phyloP scores from a whole-genome alignment of 1,140 invertebrate genomes.

The Aphidius ervi region DNA sequence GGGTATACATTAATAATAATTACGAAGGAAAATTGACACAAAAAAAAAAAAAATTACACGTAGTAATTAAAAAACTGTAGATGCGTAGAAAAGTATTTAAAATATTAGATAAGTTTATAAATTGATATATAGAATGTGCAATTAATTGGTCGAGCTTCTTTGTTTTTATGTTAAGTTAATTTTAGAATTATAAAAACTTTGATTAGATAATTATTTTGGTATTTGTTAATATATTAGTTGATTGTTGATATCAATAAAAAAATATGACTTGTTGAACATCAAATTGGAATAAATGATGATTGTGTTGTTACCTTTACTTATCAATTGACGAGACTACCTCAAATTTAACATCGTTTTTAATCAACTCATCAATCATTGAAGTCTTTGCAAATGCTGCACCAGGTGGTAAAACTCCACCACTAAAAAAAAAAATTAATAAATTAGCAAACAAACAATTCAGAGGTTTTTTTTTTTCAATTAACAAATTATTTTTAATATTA shows the following conservation, averaged over 20 bases:
- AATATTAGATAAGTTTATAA: too few relatives aligned
- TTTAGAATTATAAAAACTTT: too few relatives aligned
- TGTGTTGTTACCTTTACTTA: conserved; percentile 28
- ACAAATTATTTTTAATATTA: conserved; percentile 11
- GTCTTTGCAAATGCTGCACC: conserved; percentile 61
- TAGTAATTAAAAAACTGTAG: too few relatives aligned
- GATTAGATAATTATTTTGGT: too few relatives aligned
- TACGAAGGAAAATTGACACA: too few relatives aligned
- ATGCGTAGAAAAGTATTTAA: too few relatives aligned
- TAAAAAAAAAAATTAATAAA: conserved; percentile 30
- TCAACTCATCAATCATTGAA: conserved; percentile 58
- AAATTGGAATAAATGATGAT: not conserved
- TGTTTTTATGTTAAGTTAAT: too few relatives aligned
- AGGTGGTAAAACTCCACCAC: conserved; percentile 53
- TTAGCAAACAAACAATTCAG: not conserved
- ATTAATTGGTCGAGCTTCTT: too few relatives aligned
- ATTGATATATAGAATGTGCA: too few relatives aligned
- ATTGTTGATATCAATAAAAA: not conserved
- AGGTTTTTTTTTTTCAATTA: not conserved
- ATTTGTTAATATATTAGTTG: too few relatives aligned
- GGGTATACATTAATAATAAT: too few relatives aligned
- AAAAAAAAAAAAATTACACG: too few relatives aligned
- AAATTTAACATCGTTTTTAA: conserved; percentile 60
- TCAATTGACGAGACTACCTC: conserved; percentile 50
- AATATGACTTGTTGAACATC: not conserved